These are phyloP conservation scores for Rhizomys pruinosus DNA, from an alignment of 2,113 vertebrate genomes.

Conservation along the genomic window DNA sequence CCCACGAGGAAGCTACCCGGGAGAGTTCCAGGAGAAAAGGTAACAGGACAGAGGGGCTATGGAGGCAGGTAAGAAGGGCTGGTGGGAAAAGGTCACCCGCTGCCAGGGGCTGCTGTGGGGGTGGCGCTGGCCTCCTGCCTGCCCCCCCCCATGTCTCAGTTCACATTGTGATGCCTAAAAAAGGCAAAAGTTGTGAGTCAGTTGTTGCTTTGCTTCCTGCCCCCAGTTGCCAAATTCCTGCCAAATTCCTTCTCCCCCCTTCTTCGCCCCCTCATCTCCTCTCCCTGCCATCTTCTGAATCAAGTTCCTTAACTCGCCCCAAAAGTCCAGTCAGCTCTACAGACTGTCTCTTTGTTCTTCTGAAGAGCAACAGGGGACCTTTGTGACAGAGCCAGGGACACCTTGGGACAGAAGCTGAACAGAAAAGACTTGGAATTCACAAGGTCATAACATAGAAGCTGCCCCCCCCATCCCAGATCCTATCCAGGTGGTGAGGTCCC, in stretches of 20 bases:
- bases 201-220: slow-evolving; percentile 66
- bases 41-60: background rate
- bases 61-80: slow-evolving; percentile 34
- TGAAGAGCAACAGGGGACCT: background rate
- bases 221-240: slow-evolving; percentile 70
- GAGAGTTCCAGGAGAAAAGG: background rate
- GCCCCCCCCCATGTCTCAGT: slow-evolving; percentile 26
- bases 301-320: slow-evolving; percentile 21
- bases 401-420: background rate
- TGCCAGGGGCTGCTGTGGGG: background rate
- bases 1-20: background rate
- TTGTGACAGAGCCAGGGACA: background rate
- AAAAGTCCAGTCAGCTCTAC: background rate
- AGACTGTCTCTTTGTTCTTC: slow-evolving; percentile 28
- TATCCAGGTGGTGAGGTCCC: background rate
- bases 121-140: slow-evolving; percentile 23
- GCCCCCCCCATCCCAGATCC: background rate
- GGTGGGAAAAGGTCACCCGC: background rate
- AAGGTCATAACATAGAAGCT: background rate
- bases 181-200: slow-evolving; percentile 76
- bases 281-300: slow-evolving; percentile 41
- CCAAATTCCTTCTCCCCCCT: slow-evolving; percentile 69
- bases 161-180: slow-evolving; percentile 69
- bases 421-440: background rate
- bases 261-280: slow-evolving; percentile 62